Evolutionary conservation across 2,888 invertebrate genomes (phyloP).

Genomic region (Cancer borealis): DNA sequence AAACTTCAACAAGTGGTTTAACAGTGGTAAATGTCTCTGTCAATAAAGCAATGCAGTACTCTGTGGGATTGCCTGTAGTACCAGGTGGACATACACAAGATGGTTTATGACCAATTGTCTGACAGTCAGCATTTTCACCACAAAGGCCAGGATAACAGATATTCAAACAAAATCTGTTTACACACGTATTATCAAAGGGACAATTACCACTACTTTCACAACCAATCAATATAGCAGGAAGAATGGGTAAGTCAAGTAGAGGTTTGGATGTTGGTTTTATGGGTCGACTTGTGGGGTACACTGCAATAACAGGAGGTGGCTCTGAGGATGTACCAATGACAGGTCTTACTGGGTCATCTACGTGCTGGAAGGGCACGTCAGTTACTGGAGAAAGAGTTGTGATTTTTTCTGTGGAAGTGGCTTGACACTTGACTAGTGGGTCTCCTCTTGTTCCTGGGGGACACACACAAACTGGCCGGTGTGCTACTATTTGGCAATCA

Average conservation of each 20-base stretch:
- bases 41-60: constrained; percentile 76
- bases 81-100: constrained; percentile 83
- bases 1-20: constrained; percentile 43
- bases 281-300: constrained; percentile 35
- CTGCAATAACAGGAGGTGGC: constrained; percentile 33
- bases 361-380: constrained; percentile 12
- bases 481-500: constrained; percentile 88
- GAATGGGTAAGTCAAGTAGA: constrained; percentile 53
- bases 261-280: neutral
- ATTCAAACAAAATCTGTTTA: constrained; percentile 72
- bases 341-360: constrained; percentile 34
- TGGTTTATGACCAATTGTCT: constrained; percentile 89
- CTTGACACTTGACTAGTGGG: constrained; percentile 69
- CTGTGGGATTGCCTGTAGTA: constrained; percentile 74
- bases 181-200: constrained; percentile 78
- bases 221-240: constrained; percentile 56
- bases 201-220: constrained; percentile 78
- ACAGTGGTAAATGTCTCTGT: constrained; percentile 45
- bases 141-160: constrained; percentile 78
- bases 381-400: constrained; percentile 61
- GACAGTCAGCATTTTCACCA: constrained; percentile 80
- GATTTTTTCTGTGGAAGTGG: constrained; percentile 55
- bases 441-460: constrained; percentile 72
- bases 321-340: constrained; percentile 54
- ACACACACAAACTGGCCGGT: constrained; percentile 79